phyloP scores from a whole-genome alignment of 2,888 invertebrate genomes.

The Crocallis elinguaria region DNA sequence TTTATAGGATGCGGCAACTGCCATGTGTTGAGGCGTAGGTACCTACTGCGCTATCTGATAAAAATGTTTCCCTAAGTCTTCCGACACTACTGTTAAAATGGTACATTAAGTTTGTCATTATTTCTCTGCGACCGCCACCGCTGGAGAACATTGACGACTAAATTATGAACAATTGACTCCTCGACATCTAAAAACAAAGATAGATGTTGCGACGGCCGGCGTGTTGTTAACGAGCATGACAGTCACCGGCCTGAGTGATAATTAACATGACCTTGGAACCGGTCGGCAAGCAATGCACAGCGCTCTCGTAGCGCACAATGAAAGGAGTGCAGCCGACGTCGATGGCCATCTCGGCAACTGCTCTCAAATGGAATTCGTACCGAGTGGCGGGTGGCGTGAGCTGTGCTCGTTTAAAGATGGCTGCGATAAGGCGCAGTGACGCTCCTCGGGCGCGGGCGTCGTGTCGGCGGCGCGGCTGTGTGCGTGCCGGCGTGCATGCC shows the following conservation, averaged over 20 bases:
- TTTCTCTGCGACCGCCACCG: neutral
- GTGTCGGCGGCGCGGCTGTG: conserved; percentile 69
- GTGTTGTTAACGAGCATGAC: conserved; percentile 59
- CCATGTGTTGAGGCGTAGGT: neutral
- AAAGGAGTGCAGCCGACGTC: conserved; percentile 71
- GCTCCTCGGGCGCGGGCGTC: conserved; percentile 78
- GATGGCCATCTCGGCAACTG: conserved; percentile 65
- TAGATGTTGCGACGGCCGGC: conserved; percentile 29
- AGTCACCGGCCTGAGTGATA: conserved; percentile 70
- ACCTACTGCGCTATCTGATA: neutral
- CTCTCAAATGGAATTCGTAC: conserved; percentile 78
- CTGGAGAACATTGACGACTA: neutral
- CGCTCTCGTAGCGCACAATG: conserved; percentile 58
- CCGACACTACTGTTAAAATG: neutral
- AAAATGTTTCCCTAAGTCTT: neutral
- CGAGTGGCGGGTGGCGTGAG: conserved; percentile 77
- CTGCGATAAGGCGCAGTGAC: conserved; percentile 82
- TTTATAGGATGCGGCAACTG: conserved; percentile 44
- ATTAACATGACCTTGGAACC: conserved; percentile 76
- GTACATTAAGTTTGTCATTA: neutral
- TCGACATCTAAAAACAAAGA: conserved; percentile 29
- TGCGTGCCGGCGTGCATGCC: conserved; percentile 75
- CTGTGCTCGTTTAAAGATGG: conserved; percentile 82
- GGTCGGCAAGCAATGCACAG: conserved; percentile 52
- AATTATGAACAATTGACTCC: conserved; percentile 27